Conservation (phyloP, 2,888 invertebrate species). For the Chironomus riparius region DNA sequence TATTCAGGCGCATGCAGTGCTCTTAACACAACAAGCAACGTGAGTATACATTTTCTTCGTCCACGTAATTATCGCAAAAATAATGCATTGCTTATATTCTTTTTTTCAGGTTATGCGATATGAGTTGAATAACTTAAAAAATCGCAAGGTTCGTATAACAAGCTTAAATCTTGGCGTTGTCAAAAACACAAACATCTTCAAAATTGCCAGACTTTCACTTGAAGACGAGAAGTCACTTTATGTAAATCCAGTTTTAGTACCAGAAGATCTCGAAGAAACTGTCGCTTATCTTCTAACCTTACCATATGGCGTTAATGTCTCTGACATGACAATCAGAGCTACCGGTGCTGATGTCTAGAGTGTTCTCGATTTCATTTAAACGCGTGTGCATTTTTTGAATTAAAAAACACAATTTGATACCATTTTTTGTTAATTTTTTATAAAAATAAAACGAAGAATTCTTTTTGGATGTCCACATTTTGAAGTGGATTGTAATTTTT, state of each 20-base stretch:
- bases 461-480: background rate
- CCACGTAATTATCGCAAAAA: background rate
- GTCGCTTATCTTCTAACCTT: background rate
- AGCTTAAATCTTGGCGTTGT: background rate
- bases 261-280: constrained; percentile 9
- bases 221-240: background rate
- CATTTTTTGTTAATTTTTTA: background rate
- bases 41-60: background rate
- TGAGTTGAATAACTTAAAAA: background rate
- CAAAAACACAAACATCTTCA: background rate
- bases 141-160: background rate
- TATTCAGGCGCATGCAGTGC: background rate
- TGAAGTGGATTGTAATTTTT: background rate
- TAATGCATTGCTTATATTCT: background rate
- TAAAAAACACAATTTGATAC: no score
- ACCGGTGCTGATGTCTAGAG: constrained; percentile 8
- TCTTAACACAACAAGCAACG: background rate
- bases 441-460: background rate
- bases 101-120: background rate
- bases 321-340: constrained; percentile 6
- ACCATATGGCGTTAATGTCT: background rate
- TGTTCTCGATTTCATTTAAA: background rate
- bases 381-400: background rate
- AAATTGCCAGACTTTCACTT: background rate
- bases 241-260: background rate